Base-by-base conservation (phyloP, 2,797 vertebrate genomes). In the Mallotus villosus region DNA sequence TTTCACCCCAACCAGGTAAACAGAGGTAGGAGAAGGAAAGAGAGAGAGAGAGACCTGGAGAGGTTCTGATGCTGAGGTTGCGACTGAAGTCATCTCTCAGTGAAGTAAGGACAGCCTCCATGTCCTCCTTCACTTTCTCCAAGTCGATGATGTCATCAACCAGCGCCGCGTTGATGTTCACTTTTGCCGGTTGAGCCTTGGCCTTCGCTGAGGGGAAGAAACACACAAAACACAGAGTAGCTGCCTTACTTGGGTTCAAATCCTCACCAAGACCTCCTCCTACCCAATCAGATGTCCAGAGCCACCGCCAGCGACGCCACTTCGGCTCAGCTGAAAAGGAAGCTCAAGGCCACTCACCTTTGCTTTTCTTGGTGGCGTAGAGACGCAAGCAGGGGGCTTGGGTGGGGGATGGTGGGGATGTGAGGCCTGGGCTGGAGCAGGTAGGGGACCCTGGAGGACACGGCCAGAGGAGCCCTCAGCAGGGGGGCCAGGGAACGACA, bases 11-110 rank as follows among this genome's bases (percentile, higher is more conserved):
- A 24, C 37, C 41, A 46, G 41, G 41, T 46, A 46, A 46, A 46
- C 41, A 0, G 37, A 41, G 37, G 41, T 14, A 46, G 41, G 41
- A 46, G 41, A 46, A 14, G 41, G 41, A 37, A 8, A 7, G 34
- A 8, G 34, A 55, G 29, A 29, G 17, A 71, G 24, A 41, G 25
- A 8, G 14, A 99, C 97, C 97, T 91, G 94, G 89, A 3, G 96
- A 95, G 24, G 95, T 97, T 80, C 97, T 93, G 84, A 99, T 93
- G 85, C 84, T 95, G 76, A 99, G 89, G 81, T 88, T 97, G 82
- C 96, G 96, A 82, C 91, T 94, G 87, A 97, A 98, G 82, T 97
- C 97, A 22, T 98, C 95, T 81, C 95, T 97, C 67, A 99, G 94
- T 2, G 78, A 82, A 59, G 80, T 76, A 9, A 96, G 73, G 70